These are phyloP conservation scores for Tauraco hartlaubi DNA, from an alignment of 2,797 vertebrate genomes.

Conservation along the genomic window DNA sequence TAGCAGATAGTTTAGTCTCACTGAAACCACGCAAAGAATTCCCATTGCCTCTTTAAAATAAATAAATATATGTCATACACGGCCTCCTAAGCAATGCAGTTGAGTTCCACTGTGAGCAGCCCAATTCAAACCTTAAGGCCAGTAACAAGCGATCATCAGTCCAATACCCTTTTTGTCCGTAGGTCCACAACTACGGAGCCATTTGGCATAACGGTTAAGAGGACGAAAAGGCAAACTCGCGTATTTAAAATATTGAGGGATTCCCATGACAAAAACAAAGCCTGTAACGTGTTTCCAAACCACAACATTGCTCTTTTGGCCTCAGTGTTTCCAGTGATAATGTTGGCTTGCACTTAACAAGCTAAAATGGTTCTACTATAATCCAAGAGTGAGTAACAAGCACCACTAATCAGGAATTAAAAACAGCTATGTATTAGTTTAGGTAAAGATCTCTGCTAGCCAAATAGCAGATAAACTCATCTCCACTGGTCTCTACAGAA, in stretches of 20 bases:
- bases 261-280: background rate
- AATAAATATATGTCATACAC: constrained; percentile 11
- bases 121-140: background rate
- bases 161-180: background rate
- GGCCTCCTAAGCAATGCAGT: background rate
- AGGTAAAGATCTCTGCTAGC: constrained; percentile 3
- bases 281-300: background rate
- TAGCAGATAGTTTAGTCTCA: constrained; percentile 12
- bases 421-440: background rate
- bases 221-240: constrained; percentile 9
- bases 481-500: constrained; percentile 28
- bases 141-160: background rate
- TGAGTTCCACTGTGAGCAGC: background rate
- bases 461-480: constrained; percentile 21
- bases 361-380: background rate
- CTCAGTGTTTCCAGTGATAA: constrained; percentile 10
- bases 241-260: background rate
- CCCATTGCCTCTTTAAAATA: constrained; percentile 44
- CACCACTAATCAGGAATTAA: constrained; percentile 6
- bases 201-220: background rate
- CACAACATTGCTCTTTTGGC: background rate
- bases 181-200: background rate
- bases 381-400: constrained; percentile 24
- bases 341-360: background rate
- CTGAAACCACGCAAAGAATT: constrained; percentile 40